These are phyloP conservation scores for Cryptocephalus primarius DNA, from an alignment of 2,888 invertebrate species.

Conservation along the genomic window DNA sequence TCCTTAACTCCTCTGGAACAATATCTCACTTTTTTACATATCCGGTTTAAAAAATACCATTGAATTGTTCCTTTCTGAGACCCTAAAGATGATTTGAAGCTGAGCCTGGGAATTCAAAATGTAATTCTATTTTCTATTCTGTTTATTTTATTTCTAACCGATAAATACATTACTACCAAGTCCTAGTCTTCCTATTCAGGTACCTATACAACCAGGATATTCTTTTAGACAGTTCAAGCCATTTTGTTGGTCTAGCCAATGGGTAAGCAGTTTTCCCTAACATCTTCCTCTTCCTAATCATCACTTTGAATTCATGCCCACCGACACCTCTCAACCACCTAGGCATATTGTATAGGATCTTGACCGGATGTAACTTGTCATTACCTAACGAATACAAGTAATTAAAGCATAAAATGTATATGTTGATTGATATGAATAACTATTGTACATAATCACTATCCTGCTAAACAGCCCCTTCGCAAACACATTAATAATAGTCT, in stretches of 20 bases:
- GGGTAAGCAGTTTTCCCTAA: slow-evolving; percentile 48
- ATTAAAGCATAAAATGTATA: neutral
- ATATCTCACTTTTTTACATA: no score
- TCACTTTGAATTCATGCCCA: slow-evolving; percentile 74
- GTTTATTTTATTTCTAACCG: neutral
- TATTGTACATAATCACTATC: no score
- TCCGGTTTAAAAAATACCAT: no score
- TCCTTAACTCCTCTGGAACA: no score
- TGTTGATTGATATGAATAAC: no score
- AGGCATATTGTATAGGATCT: slow-evolving; percentile 75
- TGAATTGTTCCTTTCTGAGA: no score
- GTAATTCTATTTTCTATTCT: no score
- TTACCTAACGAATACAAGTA: slow-evolving; percentile 43
- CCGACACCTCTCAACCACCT: slow-evolving; percentile 81
- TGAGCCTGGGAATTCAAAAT: no score
- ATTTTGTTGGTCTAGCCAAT: slow-evolving; percentile 60
- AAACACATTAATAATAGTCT: no score
- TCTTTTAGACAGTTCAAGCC: slow-evolving; percentile 63
- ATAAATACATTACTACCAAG: slow-evolving; percentile 34
- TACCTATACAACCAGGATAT: slow-evolving; percentile 64
- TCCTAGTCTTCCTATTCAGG: slow-evolving; percentile 72
- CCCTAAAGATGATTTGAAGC: no score
- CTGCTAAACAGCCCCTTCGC: no score
- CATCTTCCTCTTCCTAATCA: slow-evolving; percentile 62
- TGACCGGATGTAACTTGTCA: slow-evolving; percentile 69